Evolutionary conservation across 2,888 invertebrate genomes (phyloP).

Genomic region (Empis stercorea): DNA sequence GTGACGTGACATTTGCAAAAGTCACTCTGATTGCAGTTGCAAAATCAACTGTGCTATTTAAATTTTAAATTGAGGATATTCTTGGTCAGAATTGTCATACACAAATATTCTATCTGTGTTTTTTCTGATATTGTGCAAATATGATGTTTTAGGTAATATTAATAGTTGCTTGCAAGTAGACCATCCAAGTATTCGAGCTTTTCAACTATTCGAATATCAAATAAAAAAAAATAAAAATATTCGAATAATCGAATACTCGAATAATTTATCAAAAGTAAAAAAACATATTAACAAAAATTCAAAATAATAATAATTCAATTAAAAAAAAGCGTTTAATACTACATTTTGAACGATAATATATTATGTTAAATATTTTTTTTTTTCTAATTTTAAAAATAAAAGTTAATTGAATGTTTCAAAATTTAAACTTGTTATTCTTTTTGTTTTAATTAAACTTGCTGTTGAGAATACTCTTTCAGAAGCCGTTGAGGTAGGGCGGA

Average conservation of each 20-base stretch:
- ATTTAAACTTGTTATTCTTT: not conserved
- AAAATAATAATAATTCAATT: not conserved
- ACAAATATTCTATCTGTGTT: too few relatives aligned
- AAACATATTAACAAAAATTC: not conserved
- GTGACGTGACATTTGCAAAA: too few relatives aligned
- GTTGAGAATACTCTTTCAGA: not conserved
- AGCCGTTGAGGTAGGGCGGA: not conserved
- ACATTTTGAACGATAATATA: not conserved
- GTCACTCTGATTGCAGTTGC: too few relatives aligned
- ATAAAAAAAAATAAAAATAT: not conserved
- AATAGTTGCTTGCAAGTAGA: not conserved
- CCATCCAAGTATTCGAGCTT: not conserved
- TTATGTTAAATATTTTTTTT: not conserved
- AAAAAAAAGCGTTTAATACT: not conserved
- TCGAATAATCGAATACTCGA: not conserved
- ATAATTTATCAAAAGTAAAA: not conserved
- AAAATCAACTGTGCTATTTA: too few relatives aligned
- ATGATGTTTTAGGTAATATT: too few relatives aligned
- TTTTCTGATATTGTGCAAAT: too few relatives aligned
- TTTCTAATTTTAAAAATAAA: conserved; percentile 1
- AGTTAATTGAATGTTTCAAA: not conserved
- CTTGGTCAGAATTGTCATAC: too few relatives aligned
- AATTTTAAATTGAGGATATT: too few relatives aligned
- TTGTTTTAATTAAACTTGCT: not conserved
- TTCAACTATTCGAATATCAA: conserved; percentile 1